Evolutionary conservation across 2,797 vertebrate genomes (phyloP), one percentile per base, ranked within the genome.

Genomic region (Chromis chromis): DNA sequence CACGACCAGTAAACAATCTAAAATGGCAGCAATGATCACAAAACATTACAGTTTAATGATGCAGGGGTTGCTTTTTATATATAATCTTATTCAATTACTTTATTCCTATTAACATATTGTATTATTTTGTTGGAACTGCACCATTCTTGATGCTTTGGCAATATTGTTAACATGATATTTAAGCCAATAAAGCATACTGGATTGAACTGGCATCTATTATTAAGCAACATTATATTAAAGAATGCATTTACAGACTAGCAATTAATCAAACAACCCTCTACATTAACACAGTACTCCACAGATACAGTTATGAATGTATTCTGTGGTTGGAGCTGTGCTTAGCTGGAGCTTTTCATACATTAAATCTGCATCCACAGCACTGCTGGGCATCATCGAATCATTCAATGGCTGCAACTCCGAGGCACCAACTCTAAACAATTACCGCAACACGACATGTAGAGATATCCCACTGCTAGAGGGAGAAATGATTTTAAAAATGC

Each of bases 401-500:
- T 77, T 74, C 59, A 82, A 76, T 75, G 31, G 39, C 53, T 61
- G 40, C 25, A 60, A 69, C 58, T 58, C 21, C 65, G 71, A 71
- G 55, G n/a, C 70, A 44, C 46, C 31, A 54, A 65, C 59, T 65
- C 55, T 53, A 69, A 75, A 84, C 78, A 75, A 76, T 83, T 83
- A 74, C 60, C 60, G 60, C 59, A 82, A 78, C 54, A 54, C 44
- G 9, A 72, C 25, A 71, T 46, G 48, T 16, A 70, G 70, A 68
- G 65, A 74, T 67, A 65, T 65, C 70, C 36, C 36, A 48, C 61
- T 57, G 75, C 25, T 56, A 21, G 61, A 73, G 56, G 61, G 13
- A 14, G 22, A 83, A 76, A 82, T 73, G 1, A 84, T 86, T 84
- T 33, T 58, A 7, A 59, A 73, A 85, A 59, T 16, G 28, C 52